Evolutionary conservation across 2,113 vertebrate species (phyloP), one percentile per base, ranked within the genome.

Genomic region (western clawed frog (Xenopus tropicalis)): DNA sequence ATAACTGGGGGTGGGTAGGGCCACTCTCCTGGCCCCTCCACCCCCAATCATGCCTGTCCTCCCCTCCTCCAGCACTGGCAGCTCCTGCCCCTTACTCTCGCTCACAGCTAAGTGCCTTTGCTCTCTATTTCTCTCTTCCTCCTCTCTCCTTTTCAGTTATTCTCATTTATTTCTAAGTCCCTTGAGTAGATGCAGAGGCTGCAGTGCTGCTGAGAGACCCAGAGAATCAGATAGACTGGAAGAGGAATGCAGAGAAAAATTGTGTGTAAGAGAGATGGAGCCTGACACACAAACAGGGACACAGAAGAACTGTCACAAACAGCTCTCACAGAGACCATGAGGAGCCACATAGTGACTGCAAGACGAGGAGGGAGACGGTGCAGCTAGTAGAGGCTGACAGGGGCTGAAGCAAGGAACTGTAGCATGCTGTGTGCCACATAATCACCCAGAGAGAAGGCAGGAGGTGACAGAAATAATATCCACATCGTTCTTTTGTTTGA

Each of bases 121-220:
- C 48, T 19, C 48, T 52, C 48, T 52, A 2, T 52, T 52, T 19
- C 48, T 52, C 14, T 19, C 19, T 19, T 52, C 48, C 48, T 19
- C 19, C 48, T 52, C 48, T 52, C 48, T 19, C 14, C 11, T 52
- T 52, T 52, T 52, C 19, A 14, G 48, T 19, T 52, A 16, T 52
- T 14, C 48, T 52, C 48, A 37, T 37, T 12, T 61, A 43, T 11
- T 43, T 37, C 22, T 54, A 17, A 52, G 59, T 72, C 70, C 11
- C 44, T 52, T 57, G 61, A 63, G 70, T 20, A 29, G 25, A 43
- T 63, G 61, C 70, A 72, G 61, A 72, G 59, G 61, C 61, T 72
- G 70, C 69, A 62, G 21, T 68, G 44, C 58, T 37, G 43, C 58
- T 37, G 43, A 16, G 43, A 48, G 46, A 71, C 16, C 19, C 17